Conservation (phyloP, 2,888 invertebrate genomes). For the Ophion ellenae region DNA sequence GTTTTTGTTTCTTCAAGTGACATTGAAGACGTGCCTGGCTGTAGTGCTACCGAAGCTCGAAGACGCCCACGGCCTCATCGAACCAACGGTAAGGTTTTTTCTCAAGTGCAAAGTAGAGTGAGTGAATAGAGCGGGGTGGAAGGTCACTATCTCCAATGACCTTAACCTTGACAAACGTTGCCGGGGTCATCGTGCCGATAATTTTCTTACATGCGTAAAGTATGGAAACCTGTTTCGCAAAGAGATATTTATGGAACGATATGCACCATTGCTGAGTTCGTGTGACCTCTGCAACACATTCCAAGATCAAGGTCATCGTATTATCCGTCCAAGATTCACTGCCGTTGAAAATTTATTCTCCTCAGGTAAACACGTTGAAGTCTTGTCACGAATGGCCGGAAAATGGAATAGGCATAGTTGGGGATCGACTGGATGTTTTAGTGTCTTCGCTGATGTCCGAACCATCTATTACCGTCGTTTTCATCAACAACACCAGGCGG, state of each 20-base stretch:
- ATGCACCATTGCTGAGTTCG: too few species aligned
- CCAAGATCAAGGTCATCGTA: not conserved
- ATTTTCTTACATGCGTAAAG: not conserved
- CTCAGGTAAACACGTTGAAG: conserved; percentile 30
- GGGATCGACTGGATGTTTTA: not conserved
- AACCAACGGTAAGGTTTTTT: not conserved
- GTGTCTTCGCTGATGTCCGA: not conserved
- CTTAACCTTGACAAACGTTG: too few species aligned
- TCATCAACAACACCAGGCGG: conserved; percentile 1
- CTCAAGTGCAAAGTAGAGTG: not conserved
- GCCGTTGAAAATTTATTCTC: not conserved
- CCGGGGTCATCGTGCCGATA: not conserved
- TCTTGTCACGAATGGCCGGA: conserved; percentile 9
- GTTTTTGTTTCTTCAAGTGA: not conserved
- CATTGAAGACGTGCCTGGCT: not conserved
- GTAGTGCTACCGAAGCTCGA: not conserved
- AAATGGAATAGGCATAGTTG: conserved; percentile 18
- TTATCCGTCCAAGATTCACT: not conserved
- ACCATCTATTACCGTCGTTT: not conserved
- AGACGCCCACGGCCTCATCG: not conserved
- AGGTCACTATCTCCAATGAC: too few species aligned
- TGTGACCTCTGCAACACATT: too few species aligned
- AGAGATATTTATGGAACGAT: too few species aligned
- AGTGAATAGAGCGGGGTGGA: not conserved
- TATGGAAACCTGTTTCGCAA: too few species aligned